Base-by-base conservation (phyloP, 2,888 invertebrate species). In the Thera britannica region DNA sequence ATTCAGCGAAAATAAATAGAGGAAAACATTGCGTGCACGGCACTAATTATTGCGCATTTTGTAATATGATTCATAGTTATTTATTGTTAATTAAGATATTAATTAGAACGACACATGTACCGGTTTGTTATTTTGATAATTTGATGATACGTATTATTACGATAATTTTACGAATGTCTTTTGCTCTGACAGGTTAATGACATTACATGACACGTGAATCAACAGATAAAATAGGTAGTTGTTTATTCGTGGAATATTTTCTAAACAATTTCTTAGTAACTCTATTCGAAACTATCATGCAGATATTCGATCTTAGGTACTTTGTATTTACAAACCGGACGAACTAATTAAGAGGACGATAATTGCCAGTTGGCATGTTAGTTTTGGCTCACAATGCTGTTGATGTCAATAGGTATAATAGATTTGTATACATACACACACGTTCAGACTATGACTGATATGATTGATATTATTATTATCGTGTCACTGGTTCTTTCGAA, bases 61-160 rank as follows among this genome's bases (percentile, higher is more conserved):
- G 68, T 61, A 66, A 70, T 57, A 64, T 70, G 62, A 70, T 62
- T 70, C 65, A 70, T 67, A 48, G 60, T 67, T 68, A 62, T 56
- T 56, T 6, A 9, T 71, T 62, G 58, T 65, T 51, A 60, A 61
- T 63, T 55, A 52, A 36, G 41, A 46, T 56, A 52, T 63, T 70
- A 67, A 70, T 62, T 71, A 41, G 67, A 62, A 60, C 71, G 62
- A 70, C 70, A 70, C 65, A 65, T 49, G 65, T 9, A 55, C n/a
- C 11, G n/a, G 36, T 5, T n/a, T 9, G 34, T 11, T 8, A 6
- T 51, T 41, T 41, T 41, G 41, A 5, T 7, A 41, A 41, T 41
- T 41, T 41, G 41, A 41, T 41, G 41, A 4, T 41, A 23, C 23
- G 23, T 23, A 23, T 41, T 41, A 7, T 41, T 41, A 6, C 3